Evolutionary conservation across 2,113 vertebrate species (phyloP).

Genomic region (Ceuthmochares aereus): DNA sequence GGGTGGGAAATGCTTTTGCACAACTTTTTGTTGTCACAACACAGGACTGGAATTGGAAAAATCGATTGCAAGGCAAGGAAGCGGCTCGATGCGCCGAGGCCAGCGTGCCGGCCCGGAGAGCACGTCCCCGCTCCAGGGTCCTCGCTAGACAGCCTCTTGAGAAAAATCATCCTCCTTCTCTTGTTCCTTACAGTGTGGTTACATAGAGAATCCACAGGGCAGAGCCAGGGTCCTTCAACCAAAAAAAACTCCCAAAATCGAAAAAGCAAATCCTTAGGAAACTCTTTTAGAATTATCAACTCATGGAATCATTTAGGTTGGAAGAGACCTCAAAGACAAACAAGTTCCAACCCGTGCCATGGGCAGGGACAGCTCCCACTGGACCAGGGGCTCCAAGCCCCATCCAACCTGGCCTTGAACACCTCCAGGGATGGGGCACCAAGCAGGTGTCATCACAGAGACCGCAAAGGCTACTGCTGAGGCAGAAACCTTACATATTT

Average conservation of each 20-base stretch:
- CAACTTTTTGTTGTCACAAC: constrained; percentile 27
- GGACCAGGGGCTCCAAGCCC: too few relatives aligned
- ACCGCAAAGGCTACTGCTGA: background rate
- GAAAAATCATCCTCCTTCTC: background rate
- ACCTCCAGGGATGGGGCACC: too few relatives aligned
- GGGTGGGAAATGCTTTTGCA: background rate
- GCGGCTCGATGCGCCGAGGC: rapidly evolving
- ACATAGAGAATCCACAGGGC: rapidly evolving
- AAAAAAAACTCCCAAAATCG: too few relatives aligned
- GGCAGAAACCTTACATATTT: background rate
- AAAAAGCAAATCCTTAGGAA: background rate
- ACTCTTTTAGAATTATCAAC: rapidly evolving
- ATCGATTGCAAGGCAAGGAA: background rate
- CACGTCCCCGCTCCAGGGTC: background rate
- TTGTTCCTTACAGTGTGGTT: background rate
- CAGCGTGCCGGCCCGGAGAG: background rate
- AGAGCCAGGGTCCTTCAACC: rapidly evolving
- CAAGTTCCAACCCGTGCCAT: too few relatives aligned
- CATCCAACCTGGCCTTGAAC: too few relatives aligned
- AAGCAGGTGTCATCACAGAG: background rate
- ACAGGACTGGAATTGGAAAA: background rate
- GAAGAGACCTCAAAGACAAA: background rate
- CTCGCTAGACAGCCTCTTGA: background rate
- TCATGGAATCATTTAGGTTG: too few relatives aligned
- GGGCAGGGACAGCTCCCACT: too few relatives aligned